Percentiles rank a stretch among this genome's conserved stretches.
Evolutionary conservation across 1,140 invertebrate species (phyloP).

Genomic region (Hypsibius dujardini): DNA sequence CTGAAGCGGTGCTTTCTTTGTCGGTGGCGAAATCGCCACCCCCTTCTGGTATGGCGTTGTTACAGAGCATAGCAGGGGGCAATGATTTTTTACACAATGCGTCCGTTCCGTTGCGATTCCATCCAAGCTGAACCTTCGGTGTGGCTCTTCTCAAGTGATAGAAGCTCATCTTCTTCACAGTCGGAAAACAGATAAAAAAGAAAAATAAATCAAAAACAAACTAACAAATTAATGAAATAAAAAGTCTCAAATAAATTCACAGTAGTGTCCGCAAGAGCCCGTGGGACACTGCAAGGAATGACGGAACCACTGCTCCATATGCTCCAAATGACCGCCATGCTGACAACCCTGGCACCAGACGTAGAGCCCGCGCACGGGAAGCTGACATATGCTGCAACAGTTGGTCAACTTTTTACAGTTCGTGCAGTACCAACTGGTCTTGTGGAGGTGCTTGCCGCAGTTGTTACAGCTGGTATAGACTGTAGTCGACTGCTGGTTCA

Average conservation of each 20-base stretch:
- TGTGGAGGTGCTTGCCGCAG: slow-evolving; percentile 49
- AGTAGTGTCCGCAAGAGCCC: slow-evolving; percentile 66
- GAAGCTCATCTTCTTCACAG: too few species aligned
- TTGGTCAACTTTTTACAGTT: slow-evolving; percentile 52
- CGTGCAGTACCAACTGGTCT: slow-evolving; percentile 55
- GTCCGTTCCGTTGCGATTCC: too few species aligned
- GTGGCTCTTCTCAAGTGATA: too few species aligned
- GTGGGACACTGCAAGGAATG: slow-evolving; percentile 62
- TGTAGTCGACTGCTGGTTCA: slow-evolving; percentile 72
- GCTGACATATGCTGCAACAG: slow-evolving; percentile 60
- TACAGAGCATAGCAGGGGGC: too few species aligned
- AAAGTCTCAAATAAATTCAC: slow-evolving; percentile 37
- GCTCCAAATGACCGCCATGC: slow-evolving; percentile 73
- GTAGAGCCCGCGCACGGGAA: slow-evolving; percentile 63
- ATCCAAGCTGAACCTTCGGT: too few species aligned
- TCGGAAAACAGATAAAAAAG: too few species aligned
- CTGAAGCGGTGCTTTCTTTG: too few species aligned
- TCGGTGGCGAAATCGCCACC: too few species aligned
- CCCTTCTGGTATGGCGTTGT: too few species aligned
- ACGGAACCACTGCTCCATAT: slow-evolving; percentile 65
- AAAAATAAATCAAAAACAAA: too few species aligned
- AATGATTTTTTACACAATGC: too few species aligned
- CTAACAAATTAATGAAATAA: too few species aligned
- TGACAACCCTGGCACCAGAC: slow-evolving; percentile 87
- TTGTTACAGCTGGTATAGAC: slow-evolving; percentile 55